Evolutionary conservation across 2,113 vertebrate species (phyloP).

Genomic region (Calyptomena viridis): DNA sequence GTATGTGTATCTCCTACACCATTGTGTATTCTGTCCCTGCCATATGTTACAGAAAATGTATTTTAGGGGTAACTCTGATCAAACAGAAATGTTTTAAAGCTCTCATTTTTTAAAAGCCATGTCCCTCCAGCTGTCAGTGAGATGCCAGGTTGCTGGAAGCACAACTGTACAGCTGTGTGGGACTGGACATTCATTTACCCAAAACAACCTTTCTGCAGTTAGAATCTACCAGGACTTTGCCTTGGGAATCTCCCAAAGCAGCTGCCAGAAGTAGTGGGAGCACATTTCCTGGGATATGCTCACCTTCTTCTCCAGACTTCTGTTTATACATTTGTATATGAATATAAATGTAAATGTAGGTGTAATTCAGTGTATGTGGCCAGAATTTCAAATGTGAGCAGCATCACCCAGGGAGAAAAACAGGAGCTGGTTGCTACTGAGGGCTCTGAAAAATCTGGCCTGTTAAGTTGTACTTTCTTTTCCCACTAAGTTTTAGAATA

Average conservation of each 20-base stretch:
- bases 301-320: not conserved
- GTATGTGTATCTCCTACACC: not conserved
- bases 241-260: not conserved
- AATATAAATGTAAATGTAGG: not conserved
- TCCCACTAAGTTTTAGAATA: not conserved
- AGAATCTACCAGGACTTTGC: not conserved
- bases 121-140: not conserved
- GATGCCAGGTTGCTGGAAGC: not conserved
- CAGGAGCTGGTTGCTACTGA: not conserved
- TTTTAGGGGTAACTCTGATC: not conserved
- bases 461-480: not conserved
- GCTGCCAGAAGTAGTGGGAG: not conserved
- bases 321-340: not conserved
- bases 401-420: not conserved
- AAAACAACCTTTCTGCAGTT: not conserved
- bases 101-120: not conserved
- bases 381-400: not conserved
- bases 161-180: not conserved
- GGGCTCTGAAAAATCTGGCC: not conserved
- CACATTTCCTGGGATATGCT: not conserved
- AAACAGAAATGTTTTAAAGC: not conserved
- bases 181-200: not conserved
- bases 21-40: slow-evolving; percentile 53
- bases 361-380: not conserved
- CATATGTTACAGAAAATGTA: not conserved